Percentiles rank a stretch among this genome's conserved stretches.
phyloP scores from a whole-genome alignment of 2,797 vertebrate genomes.

The Euphonia xanthogaster region DNA sequence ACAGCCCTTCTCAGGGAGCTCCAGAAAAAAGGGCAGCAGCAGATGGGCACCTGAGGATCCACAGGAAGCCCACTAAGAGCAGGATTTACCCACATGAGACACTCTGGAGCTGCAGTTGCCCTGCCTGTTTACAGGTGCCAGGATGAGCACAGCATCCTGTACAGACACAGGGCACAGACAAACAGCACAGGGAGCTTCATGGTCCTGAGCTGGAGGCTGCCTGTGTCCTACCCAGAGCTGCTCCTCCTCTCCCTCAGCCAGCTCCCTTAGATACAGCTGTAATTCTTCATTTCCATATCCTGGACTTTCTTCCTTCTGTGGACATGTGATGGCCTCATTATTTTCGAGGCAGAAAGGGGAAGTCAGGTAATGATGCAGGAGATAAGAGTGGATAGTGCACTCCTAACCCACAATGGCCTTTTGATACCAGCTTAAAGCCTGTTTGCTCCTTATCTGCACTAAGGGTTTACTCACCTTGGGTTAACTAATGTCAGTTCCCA shows the following conservation, averaged over 20 bases:
- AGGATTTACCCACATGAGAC: neutral
- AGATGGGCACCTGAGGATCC: neutral
- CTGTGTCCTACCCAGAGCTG: neutral
- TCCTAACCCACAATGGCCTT: neutral
- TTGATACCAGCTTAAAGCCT: neutral
- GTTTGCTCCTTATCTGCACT: neutral
- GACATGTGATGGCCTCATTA: neutral
- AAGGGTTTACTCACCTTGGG: neutral
- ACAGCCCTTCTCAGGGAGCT: neutral
- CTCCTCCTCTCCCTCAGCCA: neutral
- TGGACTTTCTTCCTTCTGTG: neutral
- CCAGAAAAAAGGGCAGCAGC: neutral
- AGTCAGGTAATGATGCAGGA: neutral
- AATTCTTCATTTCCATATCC: neutral
- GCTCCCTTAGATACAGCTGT: neutral
- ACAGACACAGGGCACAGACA: accelerated
- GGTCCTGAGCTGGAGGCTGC: neutral
- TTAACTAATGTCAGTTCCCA: neutral
- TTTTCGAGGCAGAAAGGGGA: constrained; percentile 3
- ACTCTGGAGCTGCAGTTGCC: neutral
- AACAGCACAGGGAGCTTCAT: neutral
- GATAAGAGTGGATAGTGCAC: neutral
- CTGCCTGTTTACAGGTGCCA: neutral
- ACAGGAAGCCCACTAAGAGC: neutral
- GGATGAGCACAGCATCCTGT: neutral